Evolutionary conservation across 2,888 invertebrate species (phyloP).

Genomic region (Eupithecia centaureata): DNA sequence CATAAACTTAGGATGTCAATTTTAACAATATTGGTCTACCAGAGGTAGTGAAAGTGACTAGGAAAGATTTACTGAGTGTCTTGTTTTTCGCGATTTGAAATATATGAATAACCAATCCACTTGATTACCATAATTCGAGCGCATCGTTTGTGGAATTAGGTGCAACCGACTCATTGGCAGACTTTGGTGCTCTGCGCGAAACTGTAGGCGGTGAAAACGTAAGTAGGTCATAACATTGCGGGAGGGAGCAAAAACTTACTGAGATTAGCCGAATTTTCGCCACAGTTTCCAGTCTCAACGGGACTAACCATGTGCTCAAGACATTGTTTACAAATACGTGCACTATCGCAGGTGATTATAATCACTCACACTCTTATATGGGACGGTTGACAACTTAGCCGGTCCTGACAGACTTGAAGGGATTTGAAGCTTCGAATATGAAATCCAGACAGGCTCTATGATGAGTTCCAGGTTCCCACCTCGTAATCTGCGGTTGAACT

Average conservation of each 20-base stretch:
- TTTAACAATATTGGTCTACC: not conserved
- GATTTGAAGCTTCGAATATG: too few species aligned
- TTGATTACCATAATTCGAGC: conserved; percentile 37
- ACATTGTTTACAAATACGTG: too few species aligned
- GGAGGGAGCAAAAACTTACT: too few species aligned
- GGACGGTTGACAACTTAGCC: too few species aligned
- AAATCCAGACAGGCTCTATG: too few species aligned
- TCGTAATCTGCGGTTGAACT: not conserved
- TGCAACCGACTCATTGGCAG: conserved; percentile 29
- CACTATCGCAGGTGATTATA: too few species aligned
- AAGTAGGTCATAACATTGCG: conserved; percentile 2
- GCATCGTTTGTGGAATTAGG: conserved; percentile 30
- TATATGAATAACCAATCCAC: conserved; percentile 36
- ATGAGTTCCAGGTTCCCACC: too few species aligned
- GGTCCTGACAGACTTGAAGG: too few species aligned
- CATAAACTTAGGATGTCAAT: too few species aligned
- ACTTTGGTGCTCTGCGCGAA: conserved; percentile 13
- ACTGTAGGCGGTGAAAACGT: not conserved
- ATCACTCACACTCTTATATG: too few species aligned
- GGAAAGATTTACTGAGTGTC: conserved; percentile 21
- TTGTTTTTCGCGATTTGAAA: conserved; percentile 34
- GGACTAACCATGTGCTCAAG: too few species aligned
- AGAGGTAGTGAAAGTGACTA: conserved; percentile 40
- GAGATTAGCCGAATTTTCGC: not conserved
- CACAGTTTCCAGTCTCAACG: not conserved